A percentile compares a stretch with the other conserved stretches of the same genome.
phyloP scores from a whole-genome alignment of 2,113 vertebrate genomes.

The Chelonoidis abingdonii region DNA sequence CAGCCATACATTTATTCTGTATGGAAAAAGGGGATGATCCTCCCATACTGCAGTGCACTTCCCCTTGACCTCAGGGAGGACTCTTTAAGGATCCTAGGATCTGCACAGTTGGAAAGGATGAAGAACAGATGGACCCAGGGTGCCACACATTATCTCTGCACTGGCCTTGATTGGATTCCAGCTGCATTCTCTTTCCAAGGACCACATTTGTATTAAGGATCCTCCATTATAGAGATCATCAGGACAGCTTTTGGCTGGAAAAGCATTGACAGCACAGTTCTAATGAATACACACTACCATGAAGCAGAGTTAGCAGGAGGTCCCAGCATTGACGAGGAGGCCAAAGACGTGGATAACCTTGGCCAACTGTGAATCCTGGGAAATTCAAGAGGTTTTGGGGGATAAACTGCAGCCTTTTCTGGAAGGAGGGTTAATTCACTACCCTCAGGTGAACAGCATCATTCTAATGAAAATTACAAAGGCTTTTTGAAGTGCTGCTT shows the following conservation, averaged over 20 bases:
- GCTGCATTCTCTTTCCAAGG: not conserved
- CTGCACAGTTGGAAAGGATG: not conserved
- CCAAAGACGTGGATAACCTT: not conserved
- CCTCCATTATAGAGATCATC: not conserved
- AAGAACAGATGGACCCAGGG: not conserved
- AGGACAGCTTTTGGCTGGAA: not conserved
- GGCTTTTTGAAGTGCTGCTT: not conserved
- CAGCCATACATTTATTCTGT: not conserved
- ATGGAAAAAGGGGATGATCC: not conserved
- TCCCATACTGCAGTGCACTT: not conserved
- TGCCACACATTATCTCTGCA: not conserved
- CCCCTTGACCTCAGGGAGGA: not conserved
- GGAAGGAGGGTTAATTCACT: not conserved
- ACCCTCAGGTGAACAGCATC: not conserved
- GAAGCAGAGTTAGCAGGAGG: not conserved
- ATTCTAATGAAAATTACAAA: not conserved
- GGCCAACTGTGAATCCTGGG: not conserved
- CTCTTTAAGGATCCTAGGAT: not conserved
- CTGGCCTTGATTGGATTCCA: not conserved
- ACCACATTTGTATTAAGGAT: not conserved
- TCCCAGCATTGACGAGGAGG: not conserved
- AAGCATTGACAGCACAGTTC: not conserved
- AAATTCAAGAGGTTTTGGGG: not conserved
- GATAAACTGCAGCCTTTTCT: not conserved
- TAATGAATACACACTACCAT: not conserved